Percentiles rank a stretch among this genome's conserved stretches.
These are phyloP conservation scores for Pygoscelis antarcticus DNA, from an alignment of 2,113 vertebrate species.

Conservation along the genomic window DNA sequence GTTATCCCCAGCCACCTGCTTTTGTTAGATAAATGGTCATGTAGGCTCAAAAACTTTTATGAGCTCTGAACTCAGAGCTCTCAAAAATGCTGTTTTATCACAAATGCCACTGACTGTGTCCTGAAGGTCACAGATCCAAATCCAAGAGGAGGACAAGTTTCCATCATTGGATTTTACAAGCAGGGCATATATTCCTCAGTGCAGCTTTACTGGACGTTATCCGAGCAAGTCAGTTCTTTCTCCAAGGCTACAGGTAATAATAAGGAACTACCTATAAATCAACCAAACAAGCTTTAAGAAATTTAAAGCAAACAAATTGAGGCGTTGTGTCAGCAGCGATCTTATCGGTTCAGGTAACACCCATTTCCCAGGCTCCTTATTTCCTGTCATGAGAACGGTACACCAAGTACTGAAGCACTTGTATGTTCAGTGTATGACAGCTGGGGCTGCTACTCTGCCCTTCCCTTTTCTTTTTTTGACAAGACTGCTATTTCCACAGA, in stretches of 20 bases:
- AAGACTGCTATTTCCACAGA: neutral
- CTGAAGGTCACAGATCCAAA: neutral
- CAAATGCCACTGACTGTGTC: neutral
- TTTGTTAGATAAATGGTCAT: neutral
- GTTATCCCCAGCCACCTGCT: neutral
- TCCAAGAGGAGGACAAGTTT: neutral
- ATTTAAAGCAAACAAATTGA: conserved; percentile 3
- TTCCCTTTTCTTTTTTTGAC: neutral
- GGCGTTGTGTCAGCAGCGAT: neutral
- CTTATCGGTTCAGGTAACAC: neutral
- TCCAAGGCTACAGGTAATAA: neutral
- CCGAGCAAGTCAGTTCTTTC: neutral
- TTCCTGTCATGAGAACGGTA: neutral
- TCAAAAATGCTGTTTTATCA: neutral
- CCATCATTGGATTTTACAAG: neutral
- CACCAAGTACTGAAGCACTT: neutral
- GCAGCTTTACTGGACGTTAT: neutral
- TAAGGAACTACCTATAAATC: conserved; percentile 12
- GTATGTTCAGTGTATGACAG: neutral
- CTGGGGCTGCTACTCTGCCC: neutral
- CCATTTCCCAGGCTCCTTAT: neutral
- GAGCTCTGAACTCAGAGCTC: neutral
- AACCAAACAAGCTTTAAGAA: neutral
- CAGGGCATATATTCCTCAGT: neutral
- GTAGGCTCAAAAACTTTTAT: neutral